Evolutionary conservation across 2,888 invertebrate genomes (phyloP), one percentile per base, ranked within the genome.

Genomic region (Drosophila lutescens): DNA sequence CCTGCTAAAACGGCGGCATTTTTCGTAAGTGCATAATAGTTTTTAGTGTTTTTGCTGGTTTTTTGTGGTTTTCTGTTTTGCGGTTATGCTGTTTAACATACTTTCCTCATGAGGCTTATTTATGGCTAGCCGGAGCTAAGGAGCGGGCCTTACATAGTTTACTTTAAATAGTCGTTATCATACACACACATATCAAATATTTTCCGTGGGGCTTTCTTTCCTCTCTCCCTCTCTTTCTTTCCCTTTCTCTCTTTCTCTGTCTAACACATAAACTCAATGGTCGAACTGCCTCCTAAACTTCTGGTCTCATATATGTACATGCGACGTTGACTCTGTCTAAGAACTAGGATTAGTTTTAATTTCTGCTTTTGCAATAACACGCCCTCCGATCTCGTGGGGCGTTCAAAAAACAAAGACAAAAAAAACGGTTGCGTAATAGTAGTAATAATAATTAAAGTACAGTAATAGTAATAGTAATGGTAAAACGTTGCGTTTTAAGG

Each of bases 1-100:
- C 38, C 63, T 23, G 53, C 54, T 72, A 67, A 67, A 68, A 72
- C 72, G 76, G 75, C 72, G 75, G 72, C 75, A 55, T 59, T 70
- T 66, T 72, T 72, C 76, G 72, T 72, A 54, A 41, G 73, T 70
- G 69, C 62, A 30, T 54, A 15, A 63, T 53, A 41, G 40, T 56
- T 56, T 36, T 41, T 46, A 40, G 17, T 40, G 6, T 15, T 20
- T 43, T 17, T 41, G 8, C 43, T 38, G 6, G 49, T 47, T 26
- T 26, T 43, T 32, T 43, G 10, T 36, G 59, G 23, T 71, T 55
- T 49, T 71, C n/a, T 26, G 46, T 26, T 46, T 47, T 9, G 20
- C 47, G 36, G 36, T 40, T 54, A 23, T 30, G 30, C 34, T 53
- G 44, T 40, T 32, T 44, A 50, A 41, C 20, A 55, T 55, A 46